Evolutionary conservation across 2,797 vertebrate species (phyloP).

Genomic region (Chaetodon trifasciatus): DNA sequence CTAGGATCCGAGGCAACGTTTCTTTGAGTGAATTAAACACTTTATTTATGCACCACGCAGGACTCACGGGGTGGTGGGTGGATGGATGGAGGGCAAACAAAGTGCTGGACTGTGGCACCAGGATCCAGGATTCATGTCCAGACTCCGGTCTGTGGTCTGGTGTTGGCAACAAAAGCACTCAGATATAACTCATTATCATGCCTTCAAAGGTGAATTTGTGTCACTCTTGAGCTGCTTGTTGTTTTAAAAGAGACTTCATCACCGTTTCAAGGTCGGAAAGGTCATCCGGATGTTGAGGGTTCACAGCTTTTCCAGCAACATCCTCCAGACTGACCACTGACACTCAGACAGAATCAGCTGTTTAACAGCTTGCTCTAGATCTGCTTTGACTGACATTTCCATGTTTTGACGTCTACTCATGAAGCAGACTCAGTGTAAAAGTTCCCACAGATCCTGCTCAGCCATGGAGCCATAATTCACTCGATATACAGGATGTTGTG

Average conservation of each 20-base stretch:
- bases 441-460: conserved; percentile 22
- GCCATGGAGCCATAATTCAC: not conserved
- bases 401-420: conserved; percentile 17
- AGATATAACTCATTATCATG: not conserved
- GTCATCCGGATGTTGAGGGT: not conserved
- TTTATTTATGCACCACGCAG: too few relatives aligned
- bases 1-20: too few relatives aligned
- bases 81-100: not conserved
- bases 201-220: not conserved
- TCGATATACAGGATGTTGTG: too few relatives aligned
- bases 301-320: not conserved
- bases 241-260: not conserved
- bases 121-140: too few relatives aligned
- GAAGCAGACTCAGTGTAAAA: not conserved
- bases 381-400: conserved; percentile 15
- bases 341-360: not conserved
- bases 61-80: too few relatives aligned
- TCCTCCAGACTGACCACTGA: not conserved
- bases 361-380: conserved; percentile 9
- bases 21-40: too few relatives aligned
- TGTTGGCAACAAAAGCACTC: too few relatives aligned
- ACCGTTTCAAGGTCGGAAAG: not conserved
- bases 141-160: too few relatives aligned
- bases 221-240: not conserved
- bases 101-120: not conserved